A percentile compares a stretch with the other conserved stretches of the same genome.
Evolutionary conservation across 2,797 vertebrate species (phyloP).

Genomic region (Microctenopoma stevenorrisi): DNA sequence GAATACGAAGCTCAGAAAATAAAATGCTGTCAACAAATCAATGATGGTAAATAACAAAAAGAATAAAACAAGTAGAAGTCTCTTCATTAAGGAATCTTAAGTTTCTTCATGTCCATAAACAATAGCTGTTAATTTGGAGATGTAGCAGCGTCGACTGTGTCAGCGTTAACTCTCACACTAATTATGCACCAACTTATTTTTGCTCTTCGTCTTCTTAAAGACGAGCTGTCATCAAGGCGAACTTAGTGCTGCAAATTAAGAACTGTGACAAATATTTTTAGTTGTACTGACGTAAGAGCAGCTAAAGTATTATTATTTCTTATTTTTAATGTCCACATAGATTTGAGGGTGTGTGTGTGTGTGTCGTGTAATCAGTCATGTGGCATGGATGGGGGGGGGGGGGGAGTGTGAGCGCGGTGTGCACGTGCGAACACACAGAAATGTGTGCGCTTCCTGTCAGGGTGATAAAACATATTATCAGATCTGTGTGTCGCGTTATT

Average conservation of each 20-base stretch:
- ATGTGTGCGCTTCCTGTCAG: neutral
- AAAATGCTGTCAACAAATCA: neutral
- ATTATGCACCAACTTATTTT: neutral
- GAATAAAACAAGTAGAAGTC: neutral
- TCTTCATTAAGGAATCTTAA: conserved; percentile 5
- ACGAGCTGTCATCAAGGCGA: conserved; percentile 18
- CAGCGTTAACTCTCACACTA: conserved; percentile 2
- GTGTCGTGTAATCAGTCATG: neutral
- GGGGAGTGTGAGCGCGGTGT: neutral
- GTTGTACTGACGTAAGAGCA: neutral
- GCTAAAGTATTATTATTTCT: neutral
- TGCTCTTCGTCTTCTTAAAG: neutral
- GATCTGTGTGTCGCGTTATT: no score
- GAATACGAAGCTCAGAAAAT: conserved; percentile 11
- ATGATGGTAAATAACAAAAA: neutral
- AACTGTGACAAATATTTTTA: conserved; percentile 3
- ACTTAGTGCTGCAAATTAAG: conserved; percentile 1
- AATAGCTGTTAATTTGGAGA: conserved; percentile 15
- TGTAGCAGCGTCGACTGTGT: conserved; percentile 11
- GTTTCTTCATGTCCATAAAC: conserved; percentile 2
- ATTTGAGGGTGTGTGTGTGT: neutral
- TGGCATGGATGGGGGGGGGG: neutral
- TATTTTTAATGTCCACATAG: neutral
- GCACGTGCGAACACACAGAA: neutral
- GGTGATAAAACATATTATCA: neutral